Evolutionary conservation across 2,113 vertebrate genomes (phyloP), one percentile per base, ranked within the genome.

Genomic region (Blennius ocellaris): DNA sequence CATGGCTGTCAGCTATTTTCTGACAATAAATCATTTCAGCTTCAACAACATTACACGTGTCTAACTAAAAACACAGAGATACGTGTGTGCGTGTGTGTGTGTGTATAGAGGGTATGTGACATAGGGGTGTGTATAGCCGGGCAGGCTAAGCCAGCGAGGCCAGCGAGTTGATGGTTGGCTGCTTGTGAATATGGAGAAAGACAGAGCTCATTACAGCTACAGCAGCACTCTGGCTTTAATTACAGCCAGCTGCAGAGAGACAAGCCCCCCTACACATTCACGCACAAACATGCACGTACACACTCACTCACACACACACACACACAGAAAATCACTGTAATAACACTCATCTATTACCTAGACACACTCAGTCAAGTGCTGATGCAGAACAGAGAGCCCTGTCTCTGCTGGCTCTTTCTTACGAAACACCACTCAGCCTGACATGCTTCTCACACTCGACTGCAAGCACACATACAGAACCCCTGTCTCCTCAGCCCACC

Each of bases 81-180:
- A 11, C 8, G 7, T 11, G 8, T 6, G 45, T 74, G 64, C 38
- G 30, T 30, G 11, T 50, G 21, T 30, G 21, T 30, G 21, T 30
- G 38, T 14, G 53, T 38, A 10, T 55, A 10, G 16, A 48, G 66
- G 57, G 38, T 69, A 40, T 60, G 36, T 49, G 75, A 53, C 12
- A 21, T 21, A 14, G 30, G 72, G 12, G 36, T 41, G 60, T 72
- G 54, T 12, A 68, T 67, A 79, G 77, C 9, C 61, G 60, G 82
- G 64, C 63, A 73, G 78, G 72, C 75, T 62, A 80, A 66, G 41
- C 38, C 58, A 37, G 41, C 38, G 55, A 37, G 49, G 75, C 75
- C 65, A 81, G 69, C 53, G 49, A 93, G 86, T 94, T 94, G 94
- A 94, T 94, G 94, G 94, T 94, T 93, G 94, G 90, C 87, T 94